Evolutionary conservation across 2,888 invertebrate genomes (phyloP).

Genomic region (Ophion ventricosus): DNA sequence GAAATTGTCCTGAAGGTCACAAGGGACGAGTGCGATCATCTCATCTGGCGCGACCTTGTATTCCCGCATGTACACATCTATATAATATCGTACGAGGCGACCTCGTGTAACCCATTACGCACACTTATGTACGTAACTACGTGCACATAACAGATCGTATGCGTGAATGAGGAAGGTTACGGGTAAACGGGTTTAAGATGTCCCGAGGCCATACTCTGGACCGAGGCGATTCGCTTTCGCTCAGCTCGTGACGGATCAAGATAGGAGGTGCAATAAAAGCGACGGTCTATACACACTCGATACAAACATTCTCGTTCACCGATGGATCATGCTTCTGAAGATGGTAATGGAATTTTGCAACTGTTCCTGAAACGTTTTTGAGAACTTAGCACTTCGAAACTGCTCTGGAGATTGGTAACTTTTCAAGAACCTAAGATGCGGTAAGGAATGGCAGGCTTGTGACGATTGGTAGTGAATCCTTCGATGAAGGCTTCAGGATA

Average conservation of each 20-base stretch:
- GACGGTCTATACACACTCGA: neutral
- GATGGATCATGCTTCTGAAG: too few relatives aligned
- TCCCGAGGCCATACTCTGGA: constrained; percentile 65
- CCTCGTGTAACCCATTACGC: constrained; percentile 67
- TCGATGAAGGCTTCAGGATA: neutral
- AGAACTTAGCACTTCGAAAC: neutral
- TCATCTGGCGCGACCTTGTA: constrained; percentile 43
- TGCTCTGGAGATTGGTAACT: neutral
- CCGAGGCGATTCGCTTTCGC: constrained; percentile 73
- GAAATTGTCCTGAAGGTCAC: constrained; percentile 56
- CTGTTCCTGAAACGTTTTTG: neutral
- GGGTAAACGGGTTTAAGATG: constrained; percentile 77
- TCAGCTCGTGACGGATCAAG: constrained; percentile 67
- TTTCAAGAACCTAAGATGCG: neutral
- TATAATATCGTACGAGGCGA: constrained; percentile 37
- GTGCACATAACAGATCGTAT: constrained; percentile 26
- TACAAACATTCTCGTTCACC: neutral
- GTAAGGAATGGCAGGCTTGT: neutral
- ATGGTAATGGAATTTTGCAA: too few relatives aligned
- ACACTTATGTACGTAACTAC: constrained; percentile 42
- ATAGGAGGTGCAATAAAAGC: constrained; percentile 1
- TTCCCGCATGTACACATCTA: neutral
- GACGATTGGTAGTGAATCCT: neutral
- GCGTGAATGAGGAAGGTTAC: constrained; percentile 75
- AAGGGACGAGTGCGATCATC: constrained; percentile 59